Percentiles rank a stretch among this genome's conserved stretches.
phyloP scores from a whole-genome alignment of 2,113 vertebrate genomes.

The Nerophis ophidion region DNA sequence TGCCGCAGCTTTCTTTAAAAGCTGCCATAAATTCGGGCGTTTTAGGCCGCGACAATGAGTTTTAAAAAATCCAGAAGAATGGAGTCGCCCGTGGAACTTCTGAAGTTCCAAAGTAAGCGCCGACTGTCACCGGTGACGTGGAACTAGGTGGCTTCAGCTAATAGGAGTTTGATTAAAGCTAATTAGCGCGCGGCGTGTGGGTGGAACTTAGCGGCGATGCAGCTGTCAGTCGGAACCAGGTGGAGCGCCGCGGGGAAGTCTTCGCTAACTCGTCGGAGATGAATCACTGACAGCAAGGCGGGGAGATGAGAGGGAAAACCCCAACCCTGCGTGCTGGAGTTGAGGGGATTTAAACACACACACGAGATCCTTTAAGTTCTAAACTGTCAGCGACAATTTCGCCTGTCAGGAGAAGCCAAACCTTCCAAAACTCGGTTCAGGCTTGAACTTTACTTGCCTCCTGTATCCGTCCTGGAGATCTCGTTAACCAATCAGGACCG shows the following conservation, averaged over 20 bases:
- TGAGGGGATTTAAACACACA: slow-evolving; percentile 40
- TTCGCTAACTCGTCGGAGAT: slow-evolving; percentile 43
- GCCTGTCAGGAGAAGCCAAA: no score
- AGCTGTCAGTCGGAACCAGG: slow-evolving; percentile 48
- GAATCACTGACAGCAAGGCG: slow-evolving; percentile 49
- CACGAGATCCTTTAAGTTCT: slow-evolving; percentile 40
- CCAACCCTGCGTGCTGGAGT: slow-evolving; percentile 27
- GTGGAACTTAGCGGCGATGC: slow-evolving; percentile 34
- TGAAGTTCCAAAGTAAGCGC: slow-evolving; percentile 47
- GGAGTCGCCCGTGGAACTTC: slow-evolving; percentile 13
- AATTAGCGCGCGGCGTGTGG: slow-evolving; percentile 41
- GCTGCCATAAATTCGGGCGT: no score
- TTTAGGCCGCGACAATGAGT: no score
- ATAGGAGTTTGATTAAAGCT: slow-evolving; percentile 45
- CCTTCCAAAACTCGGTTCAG: slow-evolving; percentile 33
- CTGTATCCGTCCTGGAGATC: slow-evolving; percentile 34
- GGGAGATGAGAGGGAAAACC: slow-evolving; percentile 45
- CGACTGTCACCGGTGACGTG: slow-evolving; percentile 17
- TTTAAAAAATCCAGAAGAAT: no score
- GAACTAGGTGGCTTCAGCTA: slow-evolving; percentile 15
- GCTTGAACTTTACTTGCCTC: slow-evolving; percentile 52
- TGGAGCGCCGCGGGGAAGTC: slow-evolving; percentile 48
- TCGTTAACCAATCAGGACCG: slow-evolving; percentile 47
- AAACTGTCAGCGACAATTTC: no score
- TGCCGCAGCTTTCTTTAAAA: no score